Conservation (phyloP, 2,888 invertebrate species). For the Lepidonotus clava region DNA sequence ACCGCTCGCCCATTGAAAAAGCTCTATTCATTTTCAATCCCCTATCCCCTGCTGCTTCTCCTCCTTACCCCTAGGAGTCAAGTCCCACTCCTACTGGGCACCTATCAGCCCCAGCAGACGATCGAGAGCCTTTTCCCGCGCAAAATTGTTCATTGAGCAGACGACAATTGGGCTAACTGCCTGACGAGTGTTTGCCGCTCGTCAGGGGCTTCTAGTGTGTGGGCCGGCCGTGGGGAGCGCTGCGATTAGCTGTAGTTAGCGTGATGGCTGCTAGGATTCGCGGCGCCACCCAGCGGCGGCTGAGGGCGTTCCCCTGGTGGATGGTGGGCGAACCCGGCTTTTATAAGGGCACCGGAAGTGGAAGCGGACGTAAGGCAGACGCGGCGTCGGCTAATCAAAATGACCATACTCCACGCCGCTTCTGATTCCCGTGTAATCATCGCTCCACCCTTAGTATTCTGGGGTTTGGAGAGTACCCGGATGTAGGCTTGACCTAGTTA, state of each 20-base stretch:
- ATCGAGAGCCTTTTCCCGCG: slow-evolving; percentile 16
- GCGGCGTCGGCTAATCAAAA: not conserved
- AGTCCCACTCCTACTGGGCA: not conserved
- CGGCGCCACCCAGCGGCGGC: not conserved
- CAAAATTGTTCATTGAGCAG: slow-evolving; percentile 28
- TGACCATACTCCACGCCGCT: too few relatives aligned
- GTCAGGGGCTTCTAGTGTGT: slow-evolving; percentile 13
- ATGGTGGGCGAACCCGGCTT: not conserved
- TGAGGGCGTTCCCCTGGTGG: not conserved
- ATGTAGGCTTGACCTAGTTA: too few relatives aligned
- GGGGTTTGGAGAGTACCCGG: too few relatives aligned
- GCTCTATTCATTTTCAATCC: too few relatives aligned
- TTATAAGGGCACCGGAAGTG: slow-evolving; percentile 8
- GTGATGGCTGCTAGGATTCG: not conserved
- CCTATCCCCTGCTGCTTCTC: too few relatives aligned
- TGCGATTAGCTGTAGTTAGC: not conserved
- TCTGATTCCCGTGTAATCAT: too few relatives aligned
- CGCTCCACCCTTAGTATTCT: too few relatives aligned
- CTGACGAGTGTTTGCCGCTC: slow-evolving; percentile 28
- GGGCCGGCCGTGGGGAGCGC: not conserved
- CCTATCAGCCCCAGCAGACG: not conserved
- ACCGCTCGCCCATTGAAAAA: too few relatives aligned
- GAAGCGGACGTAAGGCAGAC: not conserved
- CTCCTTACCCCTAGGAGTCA: too few relatives aligned
- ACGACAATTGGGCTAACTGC: slow-evolving; percentile 19